phyloP scores from a whole-genome alignment of 2,113 vertebrate species.

The Corydoras maculifer region DNA sequence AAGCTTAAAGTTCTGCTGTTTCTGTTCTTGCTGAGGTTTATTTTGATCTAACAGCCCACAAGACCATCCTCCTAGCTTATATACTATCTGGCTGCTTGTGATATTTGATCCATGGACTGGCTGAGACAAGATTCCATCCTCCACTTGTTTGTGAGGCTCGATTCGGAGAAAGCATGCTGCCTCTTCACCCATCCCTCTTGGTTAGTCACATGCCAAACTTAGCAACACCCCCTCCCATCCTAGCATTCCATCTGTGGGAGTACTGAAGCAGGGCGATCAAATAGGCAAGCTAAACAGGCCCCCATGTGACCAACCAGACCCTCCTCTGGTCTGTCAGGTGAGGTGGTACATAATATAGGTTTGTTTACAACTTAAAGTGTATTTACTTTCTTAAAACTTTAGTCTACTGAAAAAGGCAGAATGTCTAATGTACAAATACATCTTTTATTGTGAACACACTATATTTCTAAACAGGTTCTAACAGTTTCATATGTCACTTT shows the following conservation, averaged over 20 bases:
- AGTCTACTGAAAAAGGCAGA: too few relatives aligned
- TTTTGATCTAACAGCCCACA: conserved; percentile 39
- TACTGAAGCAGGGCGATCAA: conserved; percentile 16
- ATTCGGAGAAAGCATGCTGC: conserved; percentile 46
- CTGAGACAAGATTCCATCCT: conserved; percentile 29
- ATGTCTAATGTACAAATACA: too few relatives aligned
- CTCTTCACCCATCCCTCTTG: conserved; percentile 17
- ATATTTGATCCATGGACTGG: conserved; percentile 33
- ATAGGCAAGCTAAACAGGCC: conserved; percentile 33
- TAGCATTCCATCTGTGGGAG: conserved; percentile 23
- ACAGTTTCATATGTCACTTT: too few relatives aligned
- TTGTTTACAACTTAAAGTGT: conserved; percentile 20
- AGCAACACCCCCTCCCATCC: conserved; percentile 20
- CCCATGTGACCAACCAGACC: conserved; percentile 33
- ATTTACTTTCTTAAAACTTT: too few relatives aligned
- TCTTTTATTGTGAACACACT: too few relatives aligned
- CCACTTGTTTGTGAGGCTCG: conserved; percentile 48
- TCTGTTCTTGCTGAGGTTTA: conserved; percentile 24
- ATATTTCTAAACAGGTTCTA: too few relatives aligned
- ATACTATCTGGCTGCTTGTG: conserved; percentile 38
- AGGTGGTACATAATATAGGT: not conserved
- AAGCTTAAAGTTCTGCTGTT: conserved; percentile 1
- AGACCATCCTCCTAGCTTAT: conserved; percentile 18
- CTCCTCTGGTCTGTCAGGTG: conserved; percentile 15
- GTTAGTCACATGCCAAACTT: conserved; percentile 48